These are phyloP conservation scores for Yponomeuta evonymella DNA, from an alignment of 2,888 invertebrate genomes.

Conservation along the genomic window DNA sequence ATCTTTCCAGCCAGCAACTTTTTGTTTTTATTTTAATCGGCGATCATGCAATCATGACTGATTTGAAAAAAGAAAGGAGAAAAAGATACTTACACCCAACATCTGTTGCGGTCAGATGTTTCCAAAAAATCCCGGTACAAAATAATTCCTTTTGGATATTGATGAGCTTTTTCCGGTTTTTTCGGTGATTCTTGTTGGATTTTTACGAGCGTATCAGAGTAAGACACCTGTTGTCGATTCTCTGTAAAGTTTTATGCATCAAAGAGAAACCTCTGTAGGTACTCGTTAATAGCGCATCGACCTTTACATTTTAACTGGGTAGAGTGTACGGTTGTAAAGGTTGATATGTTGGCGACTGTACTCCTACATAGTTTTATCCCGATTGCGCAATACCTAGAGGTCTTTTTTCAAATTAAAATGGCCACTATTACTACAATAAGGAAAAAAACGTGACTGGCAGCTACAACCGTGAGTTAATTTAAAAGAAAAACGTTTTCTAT, in stretches of 20 bases:
- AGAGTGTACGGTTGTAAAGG: too few relatives aligned
- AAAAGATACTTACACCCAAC: conserved; percentile 30
- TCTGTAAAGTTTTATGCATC: conserved; percentile 15
- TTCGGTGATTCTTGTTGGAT: conserved; percentile 33
- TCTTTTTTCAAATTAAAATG: background rate
- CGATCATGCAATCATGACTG: background rate
- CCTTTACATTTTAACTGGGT: too few relatives aligned
- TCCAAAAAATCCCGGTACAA: conserved; percentile 41
- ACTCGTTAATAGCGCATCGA: too few relatives aligned
- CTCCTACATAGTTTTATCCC: too few relatives aligned
- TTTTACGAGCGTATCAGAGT: conserved; percentile 35
- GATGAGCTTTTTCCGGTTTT: conserved; percentile 48
- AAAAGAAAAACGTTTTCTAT: conserved; percentile 6
- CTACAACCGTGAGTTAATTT: background rate
- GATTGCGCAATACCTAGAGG: too few relatives aligned
- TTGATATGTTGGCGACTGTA: too few relatives aligned
- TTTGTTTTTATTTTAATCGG: background rate
- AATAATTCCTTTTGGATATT: conserved; percentile 43
- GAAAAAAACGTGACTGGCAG: background rate
- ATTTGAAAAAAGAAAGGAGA: conserved; percentile 5
- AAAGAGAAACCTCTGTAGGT: too few relatives aligned
- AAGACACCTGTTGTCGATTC: conserved; percentile 37
- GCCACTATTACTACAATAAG: background rate
- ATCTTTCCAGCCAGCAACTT: background rate
- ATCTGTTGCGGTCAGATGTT: conserved; percentile 52